Evolutionary conservation across 2,113 vertebrate genomes (phyloP).

Genomic region (Thalassoma bifasciatum): DNA sequence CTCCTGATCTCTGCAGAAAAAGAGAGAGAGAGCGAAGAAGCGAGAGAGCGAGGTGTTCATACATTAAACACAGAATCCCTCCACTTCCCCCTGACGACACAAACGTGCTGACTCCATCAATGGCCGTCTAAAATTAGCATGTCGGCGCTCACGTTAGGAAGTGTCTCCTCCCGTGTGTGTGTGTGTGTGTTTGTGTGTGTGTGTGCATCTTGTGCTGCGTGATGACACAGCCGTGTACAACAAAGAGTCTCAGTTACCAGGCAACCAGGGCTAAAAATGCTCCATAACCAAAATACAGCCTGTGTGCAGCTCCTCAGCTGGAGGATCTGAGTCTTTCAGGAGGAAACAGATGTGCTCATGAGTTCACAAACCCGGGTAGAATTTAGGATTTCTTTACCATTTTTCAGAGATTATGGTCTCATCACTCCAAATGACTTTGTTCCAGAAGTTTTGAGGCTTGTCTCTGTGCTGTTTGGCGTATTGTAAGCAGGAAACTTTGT

Average conservation of each 20-base stretch:
- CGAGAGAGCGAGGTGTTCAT: background rate
- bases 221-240: constrained; percentile 70
- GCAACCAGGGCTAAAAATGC: constrained; percentile 67
- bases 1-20: background rate
- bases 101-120: constrained; percentile 58
- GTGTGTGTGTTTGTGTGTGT: constrained; percentile 25
- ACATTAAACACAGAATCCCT: constrained; percentile 16
- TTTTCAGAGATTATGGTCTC: no score
- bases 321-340: no score
- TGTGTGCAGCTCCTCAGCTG: constrained; percentile 23
- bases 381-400: no score
- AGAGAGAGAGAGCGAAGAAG: background rate
- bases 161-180: constrained; percentile 29
- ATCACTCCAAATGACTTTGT: no score
- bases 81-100: constrained; percentile 20
- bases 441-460: no score
- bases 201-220: constrained; percentile 17
- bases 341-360: no score
- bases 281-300: constrained; percentile 46
- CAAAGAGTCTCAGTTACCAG: constrained; percentile 72
- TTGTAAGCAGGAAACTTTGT: no score
- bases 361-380: no score
- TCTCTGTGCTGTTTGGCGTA: no score
- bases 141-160: constrained; percentile 14
- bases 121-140: constrained; percentile 54